Evolutionary conservation across 2,797 vertebrate genomes (phyloP), one percentile per base, ranked within the genome.

Genomic region (Phalloptychus januarius): DNA sequence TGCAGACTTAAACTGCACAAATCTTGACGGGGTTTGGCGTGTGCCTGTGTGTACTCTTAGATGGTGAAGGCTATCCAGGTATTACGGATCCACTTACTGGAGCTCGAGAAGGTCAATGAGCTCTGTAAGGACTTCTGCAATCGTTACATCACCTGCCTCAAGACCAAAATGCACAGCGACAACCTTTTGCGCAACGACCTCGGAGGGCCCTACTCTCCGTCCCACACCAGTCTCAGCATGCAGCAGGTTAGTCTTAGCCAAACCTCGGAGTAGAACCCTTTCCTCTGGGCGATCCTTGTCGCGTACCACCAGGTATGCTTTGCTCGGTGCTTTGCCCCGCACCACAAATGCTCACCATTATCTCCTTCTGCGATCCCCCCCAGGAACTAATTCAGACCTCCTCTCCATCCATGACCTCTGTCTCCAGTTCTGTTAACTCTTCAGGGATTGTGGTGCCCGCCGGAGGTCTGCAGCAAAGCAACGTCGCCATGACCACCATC

Each of bases 31-130:
- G n/a, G 28, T 80, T 81, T 33, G 12, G 52, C n/a, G 0, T 79
- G 52, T 69, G 12, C 69, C 20, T 86, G 28, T 85, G 45, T 82
- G n/a, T 80, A 11, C 48, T 23, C 33, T 82, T 72, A 99, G 98
- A 99, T 99, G 98, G 98, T 99, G 82, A 99, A 99, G 91, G 98
- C 98, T 0, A 99, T 99, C 88, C 98, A 99, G 94, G 98, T 99
- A 85, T 92, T 99, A 91, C 95, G 98, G 87, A 99, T 99, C 93
- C 98, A 99, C 93, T 95, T 99, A 40, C 91, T 99, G 87, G 98
- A 99, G 90, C 79, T 99, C 90, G 98, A 99, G 95, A 99, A 99
- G 92, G 98, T 99, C 93, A 99, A 98, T 8, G 98, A 99, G 91
- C 95, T 99, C 93, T 99, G 98, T 95, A 99, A 99, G 94, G 98